These are phyloP conservation scores for Vannuccia rotundouncinata DNA, from an alignment of 2,888 invertebrate genomes.

Conservation along the genomic window DNA sequence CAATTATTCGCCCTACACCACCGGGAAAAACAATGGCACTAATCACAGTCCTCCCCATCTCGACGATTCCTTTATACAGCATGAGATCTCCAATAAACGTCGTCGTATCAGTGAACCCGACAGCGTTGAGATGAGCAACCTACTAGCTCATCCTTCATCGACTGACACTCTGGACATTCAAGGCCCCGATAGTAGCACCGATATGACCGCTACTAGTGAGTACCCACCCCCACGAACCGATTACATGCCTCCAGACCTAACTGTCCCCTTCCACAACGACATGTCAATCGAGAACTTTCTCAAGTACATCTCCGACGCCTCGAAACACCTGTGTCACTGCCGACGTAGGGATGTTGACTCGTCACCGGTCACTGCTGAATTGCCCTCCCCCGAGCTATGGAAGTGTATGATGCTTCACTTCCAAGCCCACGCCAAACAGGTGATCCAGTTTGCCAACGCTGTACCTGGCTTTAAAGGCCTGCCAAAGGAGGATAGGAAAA, in stretches of 20 bases:
- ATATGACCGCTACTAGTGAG: too few relatives aligned
- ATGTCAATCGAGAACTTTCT: background rate
- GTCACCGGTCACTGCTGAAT: background rate
- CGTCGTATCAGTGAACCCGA: background rate
- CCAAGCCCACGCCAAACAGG: constrained; percentile 33
- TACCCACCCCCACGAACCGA: too few relatives aligned
- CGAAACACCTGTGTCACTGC: constrained; percentile 29
- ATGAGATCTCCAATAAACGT: background rate
- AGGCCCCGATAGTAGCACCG: too few relatives aligned
- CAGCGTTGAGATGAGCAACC: too few relatives aligned
- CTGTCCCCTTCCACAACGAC: background rate
- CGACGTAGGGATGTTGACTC: background rate
- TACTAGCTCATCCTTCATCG: background rate
- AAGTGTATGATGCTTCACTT: constrained; percentile 28
- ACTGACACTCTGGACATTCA: too few relatives aligned
- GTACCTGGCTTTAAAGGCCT: constrained; percentile 29
- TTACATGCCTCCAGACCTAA: background rate
- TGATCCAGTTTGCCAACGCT: constrained; percentile 33
- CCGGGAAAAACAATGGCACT: background rate
- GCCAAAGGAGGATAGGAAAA: constrained; percentile 32
- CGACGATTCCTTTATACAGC: too few relatives aligned
- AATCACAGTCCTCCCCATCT: background rate
- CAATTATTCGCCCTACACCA: background rate
- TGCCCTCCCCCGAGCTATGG: background rate
- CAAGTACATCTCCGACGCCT: background rate